Conservation (phyloP, 30 jellyfish, hydroid and myxozoan species). For the Phacellophora camtschatica region DNA sequence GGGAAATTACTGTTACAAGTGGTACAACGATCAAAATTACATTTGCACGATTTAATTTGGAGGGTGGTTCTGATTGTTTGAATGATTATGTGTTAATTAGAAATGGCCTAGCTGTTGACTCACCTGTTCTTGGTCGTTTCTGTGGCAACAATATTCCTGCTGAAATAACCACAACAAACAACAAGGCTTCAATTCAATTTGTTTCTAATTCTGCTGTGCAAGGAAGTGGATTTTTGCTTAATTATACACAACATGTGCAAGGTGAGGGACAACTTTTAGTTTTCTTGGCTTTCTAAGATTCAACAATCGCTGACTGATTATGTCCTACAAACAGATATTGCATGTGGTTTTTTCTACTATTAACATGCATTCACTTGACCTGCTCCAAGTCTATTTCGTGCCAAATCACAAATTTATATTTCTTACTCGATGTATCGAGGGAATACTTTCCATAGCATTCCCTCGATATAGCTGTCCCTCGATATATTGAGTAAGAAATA, state of each 20-base stretch:
- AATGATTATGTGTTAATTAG: constrained; percentile 60
- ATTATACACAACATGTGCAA: constrained; percentile 37
- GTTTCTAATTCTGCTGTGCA: constrained; percentile 52
- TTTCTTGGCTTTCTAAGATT: neutral
- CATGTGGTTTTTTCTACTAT: no score
- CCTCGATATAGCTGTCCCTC: no score
- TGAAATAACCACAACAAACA: constrained; percentile 5
- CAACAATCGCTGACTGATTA: neutral
- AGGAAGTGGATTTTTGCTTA: constrained; percentile 41
- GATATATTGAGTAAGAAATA: no score
- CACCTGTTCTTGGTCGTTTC: constrained; percentile 59
- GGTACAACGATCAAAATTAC: constrained; percentile 42
- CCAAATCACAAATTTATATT: no score
- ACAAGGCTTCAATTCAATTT: constrained; percentile 37
- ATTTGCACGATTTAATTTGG: constrained; percentile 37
- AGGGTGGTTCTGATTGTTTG: constrained; percentile 31
- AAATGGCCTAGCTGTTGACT: constrained; percentile 55
- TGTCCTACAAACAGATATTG: neutral
- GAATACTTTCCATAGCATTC: no score
- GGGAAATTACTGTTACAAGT: constrained; percentile 36
- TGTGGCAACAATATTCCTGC: constrained; percentile 42
- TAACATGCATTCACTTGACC: no score
- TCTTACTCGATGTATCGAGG: no score
- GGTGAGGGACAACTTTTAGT: neutral
- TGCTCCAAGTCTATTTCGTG: no score